Evolutionary conservation across 2,888 invertebrate genomes (phyloP), one percentile per base, ranked within the genome.

Genomic region (Gandaritis pyraliata): DNA sequence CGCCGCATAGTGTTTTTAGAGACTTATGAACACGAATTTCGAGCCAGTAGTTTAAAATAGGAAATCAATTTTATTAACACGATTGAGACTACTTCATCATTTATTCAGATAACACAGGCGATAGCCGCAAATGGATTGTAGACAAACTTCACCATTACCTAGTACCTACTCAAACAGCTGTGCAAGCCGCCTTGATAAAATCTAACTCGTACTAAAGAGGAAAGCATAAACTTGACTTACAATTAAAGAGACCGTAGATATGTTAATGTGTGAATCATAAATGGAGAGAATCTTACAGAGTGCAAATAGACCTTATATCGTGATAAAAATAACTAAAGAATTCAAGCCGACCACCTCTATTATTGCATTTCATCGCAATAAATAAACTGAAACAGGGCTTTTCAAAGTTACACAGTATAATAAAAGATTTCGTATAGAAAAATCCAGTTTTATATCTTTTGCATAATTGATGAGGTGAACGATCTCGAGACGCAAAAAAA

Each of bases 221-320:
- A 75, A 77, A 78, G 66, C 75, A 72, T 74, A 72, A 76, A 75
- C 72, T 66, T 67, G 72, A 68, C 66, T 72, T 43, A 78, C 74
- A 78, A 78, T 77, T 78, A 76, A 73, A 73, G 63, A 65, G 58
- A 61, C 49, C 39, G 36, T n/a, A 41, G 41, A 52, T 50, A 53
- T 57, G 43, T 59, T 53, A 64, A 64, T 64, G 13, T 43, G 36
- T 29, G 13, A 57, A 56, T 49, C 16, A 41, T 52, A 55, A 52
- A 53, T 23, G 46, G 39, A 51, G 29, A 48, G 41, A 53, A 60
- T 54, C 38, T 43, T 36, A 54, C n/a, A 23, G 23, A 51, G 58
- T 33, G 47, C 29, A 38, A 58, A 55, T 55, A 55, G 36, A 47
- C 38, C 46, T 54, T 46, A 41, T 52, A 43, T 7, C 16, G 45